A percentile compares a stretch with the other conserved stretches of the same genome.
Evolutionary conservation across 2,888 invertebrate genomes (phyloP).

Genomic region (Beris chalybata): DNA sequence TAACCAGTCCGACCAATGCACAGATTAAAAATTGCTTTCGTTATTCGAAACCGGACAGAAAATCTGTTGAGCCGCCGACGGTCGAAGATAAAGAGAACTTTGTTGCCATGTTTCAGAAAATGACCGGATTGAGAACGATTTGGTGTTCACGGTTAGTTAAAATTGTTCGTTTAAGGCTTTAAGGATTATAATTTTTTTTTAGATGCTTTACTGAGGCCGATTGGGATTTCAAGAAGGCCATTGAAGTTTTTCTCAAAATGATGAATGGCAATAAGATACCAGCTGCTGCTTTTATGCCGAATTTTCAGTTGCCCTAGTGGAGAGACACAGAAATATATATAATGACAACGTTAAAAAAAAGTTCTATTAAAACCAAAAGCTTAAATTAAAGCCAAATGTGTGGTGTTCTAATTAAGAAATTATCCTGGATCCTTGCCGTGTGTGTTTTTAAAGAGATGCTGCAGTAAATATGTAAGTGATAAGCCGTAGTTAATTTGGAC

Average conservation of each 20-base stretch:
- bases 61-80: constrained; percentile 12
- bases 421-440: too few species aligned
- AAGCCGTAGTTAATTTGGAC: too few species aligned
- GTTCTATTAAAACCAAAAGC: too few species aligned
- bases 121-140: constrained; percentile 34
- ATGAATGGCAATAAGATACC: constrained; percentile 29
- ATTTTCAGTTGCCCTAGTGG: background rate
- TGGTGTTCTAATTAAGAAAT: too few species aligned
- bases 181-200: background rate
- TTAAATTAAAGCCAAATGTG: too few species aligned
- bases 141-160: constrained; percentile 37
- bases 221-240: constrained; percentile 36
- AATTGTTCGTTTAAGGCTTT: background rate
- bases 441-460: too few species aligned
- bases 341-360: too few species aligned
- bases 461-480: too few species aligned
- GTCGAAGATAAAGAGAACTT: constrained; percentile 37
- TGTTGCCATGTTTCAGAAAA: constrained; percentile 36
- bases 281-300: constrained; percentile 23
- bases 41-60: constrained; percentile 7
- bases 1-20: constrained; percentile 31
- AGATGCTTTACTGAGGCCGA: constrained; percentile 35
- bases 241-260: constrained; percentile 31
- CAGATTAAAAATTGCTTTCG: constrained; percentile 35
- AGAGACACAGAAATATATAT: too few species aligned